Conservation (phyloP, 92 coral and sea anemone species). For the Phymanthus crucifer region DNA sequence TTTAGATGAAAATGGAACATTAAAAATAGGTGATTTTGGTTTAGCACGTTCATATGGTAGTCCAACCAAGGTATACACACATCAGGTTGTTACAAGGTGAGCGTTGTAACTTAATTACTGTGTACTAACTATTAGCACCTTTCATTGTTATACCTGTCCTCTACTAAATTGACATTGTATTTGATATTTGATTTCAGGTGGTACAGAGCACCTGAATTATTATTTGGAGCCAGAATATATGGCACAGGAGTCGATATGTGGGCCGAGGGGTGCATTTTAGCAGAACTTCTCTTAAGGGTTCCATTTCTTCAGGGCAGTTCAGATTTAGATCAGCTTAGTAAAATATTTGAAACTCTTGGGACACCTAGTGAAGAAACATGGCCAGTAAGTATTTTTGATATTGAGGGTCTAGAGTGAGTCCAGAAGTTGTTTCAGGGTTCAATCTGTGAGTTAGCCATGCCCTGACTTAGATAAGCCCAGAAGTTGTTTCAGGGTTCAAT, state of each 20-base stretch:
- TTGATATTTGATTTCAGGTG: slow-evolving; percentile 61
- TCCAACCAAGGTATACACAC: slow-evolving; percentile 94
- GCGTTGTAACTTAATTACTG: background rate
- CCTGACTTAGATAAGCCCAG: background rate
- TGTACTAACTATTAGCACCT: no score
- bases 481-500: no score
- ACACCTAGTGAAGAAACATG: slow-evolving; percentile 94
- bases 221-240: slow-evolving; percentile 97
- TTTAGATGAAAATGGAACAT: slow-evolving; percentile 80
- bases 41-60: slow-evolving; percentile 96
- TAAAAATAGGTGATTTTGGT: slow-evolving; percentile 98
- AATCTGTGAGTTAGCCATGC: background rate
- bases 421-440: no score
- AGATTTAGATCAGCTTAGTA: slow-evolving; percentile 92
- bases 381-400: slow-evolving; percentile 66
- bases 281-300: slow-evolving; percentile 93
- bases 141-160: no score
- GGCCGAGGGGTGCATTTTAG: slow-evolving; percentile 97
- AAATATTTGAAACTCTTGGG: slow-evolving; percentile 92
- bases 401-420: no score
- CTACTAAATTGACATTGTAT: no score
- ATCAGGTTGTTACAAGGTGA: slow-evolving; percentile 97
- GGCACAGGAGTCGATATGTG: slow-evolving; percentile 99
- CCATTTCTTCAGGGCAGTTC: slow-evolving; percentile 95
- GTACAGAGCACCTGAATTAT: slow-evolving; percentile 92